Conservation (phyloP, 2,797 vertebrate species). For the Myotis myotis region DNA sequence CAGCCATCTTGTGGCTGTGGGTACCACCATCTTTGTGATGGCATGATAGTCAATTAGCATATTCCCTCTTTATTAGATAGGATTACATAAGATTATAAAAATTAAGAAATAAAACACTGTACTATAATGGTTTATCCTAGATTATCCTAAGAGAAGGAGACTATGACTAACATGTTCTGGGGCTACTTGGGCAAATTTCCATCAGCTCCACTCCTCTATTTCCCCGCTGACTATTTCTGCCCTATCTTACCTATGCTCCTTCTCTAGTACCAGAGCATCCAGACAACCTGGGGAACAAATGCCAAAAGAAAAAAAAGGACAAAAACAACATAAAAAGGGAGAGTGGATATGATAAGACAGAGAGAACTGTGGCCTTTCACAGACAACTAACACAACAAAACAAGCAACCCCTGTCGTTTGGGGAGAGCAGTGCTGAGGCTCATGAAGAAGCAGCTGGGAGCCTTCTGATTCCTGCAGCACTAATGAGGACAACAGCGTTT, state of each 20-base stretch:
- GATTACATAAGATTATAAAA: background rate
- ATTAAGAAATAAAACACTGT: background rate
- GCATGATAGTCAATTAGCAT: no score
- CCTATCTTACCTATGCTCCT: background rate
- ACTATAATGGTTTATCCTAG: background rate
- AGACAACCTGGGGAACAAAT: background rate
- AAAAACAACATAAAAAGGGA: background rate
- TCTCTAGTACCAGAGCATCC: background rate
- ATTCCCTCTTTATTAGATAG: no score
- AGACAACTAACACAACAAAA: background rate
- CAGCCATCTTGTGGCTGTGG: no score
- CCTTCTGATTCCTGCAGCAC: background rate
- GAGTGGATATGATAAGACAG: background rate
- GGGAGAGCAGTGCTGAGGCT: background rate
- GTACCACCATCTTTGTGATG: no score
- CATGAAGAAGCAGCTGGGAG: background rate
- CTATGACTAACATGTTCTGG: background rate
- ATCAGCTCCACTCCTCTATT: background rate
- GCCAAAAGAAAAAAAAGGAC: background rate
- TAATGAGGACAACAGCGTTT: slow-evolving; percentile 3
- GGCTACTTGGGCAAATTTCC: background rate
- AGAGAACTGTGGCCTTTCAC: background rate
- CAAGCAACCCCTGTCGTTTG: background rate
- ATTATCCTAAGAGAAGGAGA: background rate
- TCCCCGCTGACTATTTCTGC: background rate